phyloP scores from a whole-genome alignment of 2,888 invertebrate genomes.

The Colletes collaris region DNA sequence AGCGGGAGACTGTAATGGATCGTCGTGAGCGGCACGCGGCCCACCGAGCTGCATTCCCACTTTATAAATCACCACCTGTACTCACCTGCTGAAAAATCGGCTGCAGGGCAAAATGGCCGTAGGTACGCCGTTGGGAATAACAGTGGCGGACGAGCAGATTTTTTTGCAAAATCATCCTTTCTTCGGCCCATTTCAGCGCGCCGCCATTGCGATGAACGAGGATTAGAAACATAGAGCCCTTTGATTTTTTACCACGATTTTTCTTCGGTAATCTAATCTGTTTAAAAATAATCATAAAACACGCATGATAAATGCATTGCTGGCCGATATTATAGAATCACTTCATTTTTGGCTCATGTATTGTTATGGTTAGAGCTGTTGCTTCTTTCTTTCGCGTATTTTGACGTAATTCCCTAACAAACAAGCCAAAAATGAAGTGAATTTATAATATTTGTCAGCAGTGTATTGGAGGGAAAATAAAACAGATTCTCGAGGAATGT shows the following conservation, averaged over 20 bases:
- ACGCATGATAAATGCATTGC: too few species aligned
- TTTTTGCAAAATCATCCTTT: slow-evolving; percentile 58
- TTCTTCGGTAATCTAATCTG: not conserved
- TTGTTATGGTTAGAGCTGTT: too few species aligned
- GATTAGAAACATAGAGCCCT: slow-evolving; percentile 1
- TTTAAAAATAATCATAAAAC: not conserved
- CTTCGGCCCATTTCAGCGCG: not conserved
- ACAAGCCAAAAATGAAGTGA: too few species aligned
- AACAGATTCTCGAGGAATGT: too few species aligned
- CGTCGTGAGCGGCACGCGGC: slow-evolving; percentile 64
- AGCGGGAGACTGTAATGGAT: slow-evolving; percentile 73
- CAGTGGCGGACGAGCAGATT: slow-evolving; percentile 39
- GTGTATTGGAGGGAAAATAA: too few species aligned
- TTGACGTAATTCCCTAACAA: too few species aligned
- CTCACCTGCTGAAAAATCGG: slow-evolving; percentile 70
- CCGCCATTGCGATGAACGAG: slow-evolving; percentile 3
- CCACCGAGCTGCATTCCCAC: slow-evolving; percentile 68
- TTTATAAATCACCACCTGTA: slow-evolving; percentile 72
- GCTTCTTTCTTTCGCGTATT: too few species aligned
- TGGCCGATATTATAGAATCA: too few species aligned
- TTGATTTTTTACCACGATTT: slow-evolving; percentile 9
- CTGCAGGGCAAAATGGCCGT: slow-evolving; percentile 54
- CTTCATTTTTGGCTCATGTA: too few species aligned
- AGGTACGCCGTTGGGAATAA: slow-evolving; percentile 40
- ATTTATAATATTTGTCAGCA: too few species aligned